Base-by-base conservation (phyloP, 1,140 invertebrate genomes). In the Heliconius congener region DNA sequence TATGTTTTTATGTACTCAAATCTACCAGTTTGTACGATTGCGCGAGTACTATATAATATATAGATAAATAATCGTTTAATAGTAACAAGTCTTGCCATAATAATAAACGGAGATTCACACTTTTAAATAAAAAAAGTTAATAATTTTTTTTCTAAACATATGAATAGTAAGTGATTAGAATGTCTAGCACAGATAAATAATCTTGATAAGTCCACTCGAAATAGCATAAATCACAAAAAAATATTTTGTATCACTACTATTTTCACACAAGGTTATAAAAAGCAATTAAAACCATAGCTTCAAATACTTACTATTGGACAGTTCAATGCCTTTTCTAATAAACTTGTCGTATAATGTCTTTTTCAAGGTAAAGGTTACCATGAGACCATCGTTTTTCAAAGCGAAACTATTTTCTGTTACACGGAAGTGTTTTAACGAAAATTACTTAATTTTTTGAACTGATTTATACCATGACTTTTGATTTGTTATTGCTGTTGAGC, bases 291-390 rank as follows among this genome's bases (percentile, higher is more conserved):
- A 37, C 11, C n/a, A 37, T 52, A 30, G 52, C 50, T 71, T 77
- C 66, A 73, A 71, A 73, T 30, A 76, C 52, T 55, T 19, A 23
- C 46, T 27, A 50, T 70, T 27, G 71, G 79, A 80, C 79, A 76
- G 79, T 75, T 75, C 55, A 71, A 52, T 76, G 78, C 71, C 74
- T 52, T 73, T 46, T 46, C 60, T 76, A 60, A 70, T 72, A 75
- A 66, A 72, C 50, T 72, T 60, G 55, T 80, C 70, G n/a, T 57
- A 71, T 55, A 66, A 55, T 74, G 57, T 71, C 74, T 72, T 19
- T 39, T 71, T 60, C 78, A 79, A 79, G 73, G 57, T 37, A 57
- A 75, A 79, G 74, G 74, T 76, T 76, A 76, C 74, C 9, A 74
- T 60, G 18, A 66, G 60, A 66, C 60, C 60, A 66, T 66, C 60